phyloP scores from a whole-genome alignment of 2,888 invertebrate species.

The Drepanosiphum platanoidis region DNA sequence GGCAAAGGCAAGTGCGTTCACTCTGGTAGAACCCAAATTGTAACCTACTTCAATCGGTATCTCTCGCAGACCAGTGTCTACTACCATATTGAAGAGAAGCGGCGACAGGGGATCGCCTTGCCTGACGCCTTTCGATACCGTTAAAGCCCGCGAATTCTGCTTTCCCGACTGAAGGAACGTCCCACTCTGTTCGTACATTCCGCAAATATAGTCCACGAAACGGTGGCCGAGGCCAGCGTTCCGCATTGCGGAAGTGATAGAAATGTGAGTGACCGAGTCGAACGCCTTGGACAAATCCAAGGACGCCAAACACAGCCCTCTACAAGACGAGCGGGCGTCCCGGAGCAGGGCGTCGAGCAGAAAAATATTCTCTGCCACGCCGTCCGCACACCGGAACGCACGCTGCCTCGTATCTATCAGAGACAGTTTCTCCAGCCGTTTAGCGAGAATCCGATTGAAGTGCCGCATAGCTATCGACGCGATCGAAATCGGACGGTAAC shows the following conservation, averaged over 20 bases:
- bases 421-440: not conserved
- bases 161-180: not conserved
- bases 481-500: conserved; percentile 24
- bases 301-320: not conserved
- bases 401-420: not conserved
- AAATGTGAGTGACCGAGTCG: not conserved
- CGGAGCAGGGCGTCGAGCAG: not conserved
- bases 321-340: not conserved
- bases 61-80: not conserved
- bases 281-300: conserved; percentile 20
- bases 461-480: not conserved
- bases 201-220: not conserved
- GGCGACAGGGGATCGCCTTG: conserved; percentile 18
- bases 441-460: not conserved
- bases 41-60: not conserved
- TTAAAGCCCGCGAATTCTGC: not conserved
- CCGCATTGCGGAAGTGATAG: not conserved
- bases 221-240: not conserved
- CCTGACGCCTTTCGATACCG: not conserved
- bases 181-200: not conserved
- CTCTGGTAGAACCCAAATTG: rapidly evolving
- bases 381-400: not conserved
- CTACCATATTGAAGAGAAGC: not conserved
- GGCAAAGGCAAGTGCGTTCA: not conserved
- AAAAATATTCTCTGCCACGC: not conserved